Evolutionary conservation across 2,797 vertebrate genomes (phyloP), one percentile per base, ranked within the genome.

Genomic region (Trematomus bernacchii): DNA sequence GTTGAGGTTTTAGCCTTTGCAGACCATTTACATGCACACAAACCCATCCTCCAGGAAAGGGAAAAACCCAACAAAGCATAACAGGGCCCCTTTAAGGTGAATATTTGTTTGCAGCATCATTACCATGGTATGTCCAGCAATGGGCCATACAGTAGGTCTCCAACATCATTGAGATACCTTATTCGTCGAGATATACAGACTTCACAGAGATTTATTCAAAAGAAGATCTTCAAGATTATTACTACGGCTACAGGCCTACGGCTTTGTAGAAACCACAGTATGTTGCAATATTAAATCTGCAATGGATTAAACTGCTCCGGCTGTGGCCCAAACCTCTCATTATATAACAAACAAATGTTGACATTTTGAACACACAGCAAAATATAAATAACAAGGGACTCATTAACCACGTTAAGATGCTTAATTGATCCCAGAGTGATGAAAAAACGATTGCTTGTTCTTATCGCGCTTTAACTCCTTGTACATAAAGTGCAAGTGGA

Each of bases 391-490:
- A 77, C 77, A 57, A 67, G 80, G 85, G 80, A 83, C 74, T 83
- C 80, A 79, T 92, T 90, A 87, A 46, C 30, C 44, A 67, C 11
- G 23, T 76, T 85, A 85, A 83, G 79, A 78, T 76, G 42, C 69
- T 18, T 85, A 91, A 93, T 92, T 91, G 85, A 92, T 91, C 88
- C 83, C 86, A 30, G 6, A 82, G 86, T 76, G 76, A 85, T 63
- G 63, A 52, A 85, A 27, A 37, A 87, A 75, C 11, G 16, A 86
- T 73, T 71, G 33, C 59, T 61, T 81, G 16, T 18, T 47, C 71
- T 68, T 15, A 30, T 62, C 19, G n/a, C 16, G 50, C 40, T 60
- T 64, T 65, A 27, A 77, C 67, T 81, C 18, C 19, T 30, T 83
- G 60, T 10, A 15, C 21, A 60, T 66, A 59, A 89, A 91, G 53